Conservation (phyloP, 2,113 vertebrate species). For the Labeo rohita region DNA sequence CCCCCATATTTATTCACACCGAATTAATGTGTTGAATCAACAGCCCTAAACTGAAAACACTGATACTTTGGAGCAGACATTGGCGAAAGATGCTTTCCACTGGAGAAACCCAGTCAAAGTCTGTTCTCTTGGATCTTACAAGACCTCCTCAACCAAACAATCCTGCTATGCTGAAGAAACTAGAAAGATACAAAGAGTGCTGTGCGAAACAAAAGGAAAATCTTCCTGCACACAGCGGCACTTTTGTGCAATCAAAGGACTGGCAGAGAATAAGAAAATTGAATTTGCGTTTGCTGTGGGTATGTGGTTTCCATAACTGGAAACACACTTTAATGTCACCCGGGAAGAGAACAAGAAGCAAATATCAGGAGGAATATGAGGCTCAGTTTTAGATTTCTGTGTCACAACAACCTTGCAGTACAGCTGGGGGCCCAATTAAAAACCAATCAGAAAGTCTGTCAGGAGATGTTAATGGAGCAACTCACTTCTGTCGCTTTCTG, state of each 20-base stretch:
- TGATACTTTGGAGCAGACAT: neutral
- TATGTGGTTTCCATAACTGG: neutral
- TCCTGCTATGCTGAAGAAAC: neutral
- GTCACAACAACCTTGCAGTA: neutral
- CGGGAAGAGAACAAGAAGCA: neutral
- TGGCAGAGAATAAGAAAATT: neutral
- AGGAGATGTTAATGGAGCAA: neutral
- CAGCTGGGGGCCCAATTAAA: neutral
- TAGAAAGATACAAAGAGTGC: neutral
- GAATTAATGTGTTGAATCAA: neutral
- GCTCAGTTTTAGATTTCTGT: neutral
- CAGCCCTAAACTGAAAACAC: neutral
- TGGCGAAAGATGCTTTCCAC: neutral
- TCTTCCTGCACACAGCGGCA: neutral
- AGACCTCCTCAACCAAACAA: conserved; percentile 9
- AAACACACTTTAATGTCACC: neutral
- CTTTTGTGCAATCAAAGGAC: neutral
- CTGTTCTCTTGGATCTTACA: neutral
- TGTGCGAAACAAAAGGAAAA: neutral
- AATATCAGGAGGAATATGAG: neutral
- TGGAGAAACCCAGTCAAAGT: neutral
- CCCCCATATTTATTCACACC: neutral
- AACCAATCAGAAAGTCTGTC: neutral
- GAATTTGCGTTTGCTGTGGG: neutral
- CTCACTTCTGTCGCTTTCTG: neutral